These are phyloP conservation scores for Oncorhynchus masou DNA, from an alignment of 2,113 vertebrate species.

Conservation along the genomic window DNA sequence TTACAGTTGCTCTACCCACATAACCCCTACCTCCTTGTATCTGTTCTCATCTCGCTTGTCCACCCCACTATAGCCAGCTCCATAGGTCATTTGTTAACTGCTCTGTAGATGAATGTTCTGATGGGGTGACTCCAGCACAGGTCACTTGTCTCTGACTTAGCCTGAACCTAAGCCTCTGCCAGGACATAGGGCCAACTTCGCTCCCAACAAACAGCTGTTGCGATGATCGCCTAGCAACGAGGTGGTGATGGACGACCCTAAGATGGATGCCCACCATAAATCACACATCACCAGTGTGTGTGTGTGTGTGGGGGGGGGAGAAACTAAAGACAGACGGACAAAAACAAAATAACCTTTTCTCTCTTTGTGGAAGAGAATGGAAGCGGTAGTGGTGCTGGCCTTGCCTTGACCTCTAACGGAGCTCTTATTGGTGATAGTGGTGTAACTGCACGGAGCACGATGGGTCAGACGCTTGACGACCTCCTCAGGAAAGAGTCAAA, in stretches of 20 bases:
- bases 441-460: slow-evolving; percentile 22
- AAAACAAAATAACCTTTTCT: slow-evolving; percentile 85
- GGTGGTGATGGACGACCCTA: slow-evolving; percentile 96
- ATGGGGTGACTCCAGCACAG: slow-evolving; percentile 26
- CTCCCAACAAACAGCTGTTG: slow-evolving; percentile 91
- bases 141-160: slow-evolving; percentile 23
- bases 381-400: slow-evolving; percentile 32
- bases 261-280: slow-evolving; percentile 99
- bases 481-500: neutral
- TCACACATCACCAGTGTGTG: slow-evolving; percentile 83
- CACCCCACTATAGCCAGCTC: too few species aligned
- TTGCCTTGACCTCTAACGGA: slow-evolving; percentile 56
- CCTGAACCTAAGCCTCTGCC: neutral
- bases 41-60: too few species aligned
- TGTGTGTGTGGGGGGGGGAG: slow-evolving; percentile 34
- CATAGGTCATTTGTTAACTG: slow-evolving; percentile 27
- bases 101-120: neutral
- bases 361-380: slow-evolving; percentile 4
- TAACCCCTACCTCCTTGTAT: too few species aligned
- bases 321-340: slow-evolving; percentile 79
- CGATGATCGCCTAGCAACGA: slow-evolving; percentile 98
- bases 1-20: too few species aligned
- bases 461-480: neutral
- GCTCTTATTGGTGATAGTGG: slow-evolving; percentile 76
- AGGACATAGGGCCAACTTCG: neutral